These are phyloP conservation scores for Tinamus guttatus DNA, from an alignment of 2,113 vertebrate genomes.

Conservation along the genomic window DNA sequence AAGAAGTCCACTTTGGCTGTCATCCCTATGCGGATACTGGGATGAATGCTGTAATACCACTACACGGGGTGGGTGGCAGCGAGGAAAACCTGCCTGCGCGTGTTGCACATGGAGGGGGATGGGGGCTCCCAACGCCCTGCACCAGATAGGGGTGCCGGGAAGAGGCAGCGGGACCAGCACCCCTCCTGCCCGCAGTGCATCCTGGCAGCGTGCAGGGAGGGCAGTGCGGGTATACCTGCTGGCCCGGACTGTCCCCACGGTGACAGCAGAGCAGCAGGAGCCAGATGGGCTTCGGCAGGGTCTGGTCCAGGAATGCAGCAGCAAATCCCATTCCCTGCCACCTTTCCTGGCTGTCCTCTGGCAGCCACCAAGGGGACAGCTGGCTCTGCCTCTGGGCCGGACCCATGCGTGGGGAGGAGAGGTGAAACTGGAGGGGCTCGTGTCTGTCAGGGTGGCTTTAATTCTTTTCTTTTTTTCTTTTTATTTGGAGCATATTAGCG, in stretches of 20 bases:
- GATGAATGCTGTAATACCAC: background rate
- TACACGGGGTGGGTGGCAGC: accelerated
- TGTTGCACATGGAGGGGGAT: background rate
- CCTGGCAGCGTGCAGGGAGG: background rate
- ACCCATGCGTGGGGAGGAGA: no score
- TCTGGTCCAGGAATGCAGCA: background rate
- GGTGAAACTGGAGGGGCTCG: background rate
- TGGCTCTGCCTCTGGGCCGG: background rate
- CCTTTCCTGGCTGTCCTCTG: no score
- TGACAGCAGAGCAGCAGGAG: background rate
- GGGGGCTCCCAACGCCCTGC: background rate
- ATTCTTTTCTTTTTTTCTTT: background rate
- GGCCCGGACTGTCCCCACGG: accelerated
- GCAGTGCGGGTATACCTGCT: background rate
- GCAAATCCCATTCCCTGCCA: background rate
- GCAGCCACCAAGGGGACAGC: background rate
- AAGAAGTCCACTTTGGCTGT: background rate
- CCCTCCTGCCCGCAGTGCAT: background rate
- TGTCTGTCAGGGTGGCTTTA: background rate
- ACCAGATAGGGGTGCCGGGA: background rate
- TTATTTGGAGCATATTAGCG: background rate
- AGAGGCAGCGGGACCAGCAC: background rate
- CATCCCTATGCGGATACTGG: background rate
- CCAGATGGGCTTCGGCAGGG: background rate
- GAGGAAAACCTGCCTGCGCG: background rate